Conservation (phyloP, 1,140 invertebrate genomes). For the Psix sp. region DNA sequence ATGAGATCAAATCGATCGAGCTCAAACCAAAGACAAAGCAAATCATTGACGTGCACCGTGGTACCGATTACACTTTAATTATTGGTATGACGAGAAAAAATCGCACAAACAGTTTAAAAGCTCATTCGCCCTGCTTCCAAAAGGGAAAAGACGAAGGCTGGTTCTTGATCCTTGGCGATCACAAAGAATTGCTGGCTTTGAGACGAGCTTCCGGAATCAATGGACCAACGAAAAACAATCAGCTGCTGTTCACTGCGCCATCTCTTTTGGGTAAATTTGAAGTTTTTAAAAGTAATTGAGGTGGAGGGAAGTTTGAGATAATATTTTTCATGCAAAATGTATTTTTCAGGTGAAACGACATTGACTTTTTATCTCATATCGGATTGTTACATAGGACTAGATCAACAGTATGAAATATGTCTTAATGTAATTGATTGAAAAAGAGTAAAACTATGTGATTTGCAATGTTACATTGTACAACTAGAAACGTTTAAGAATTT, state of each 20-base stretch:
- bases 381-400: slow-evolving; percentile 95
- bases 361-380: slow-evolving; percentile 93
- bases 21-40: slow-evolving; percentile 69
- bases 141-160: slow-evolving; percentile 97
- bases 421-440: slow-evolving; percentile 77
- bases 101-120: slow-evolving; percentile 76
- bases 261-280: slow-evolving; percentile 76
- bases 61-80: slow-evolving; percentile 84
- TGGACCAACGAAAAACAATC: slow-evolving; percentile 72
- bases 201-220: slow-evolving; percentile 80
- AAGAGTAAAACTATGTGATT: not conserved
- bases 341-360: slow-evolving; percentile 81
- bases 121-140: slow-evolving; percentile 89
- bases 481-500: not conserved
- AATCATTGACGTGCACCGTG: slow-evolving; percentile 81
- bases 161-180: slow-evolving; percentile 91
- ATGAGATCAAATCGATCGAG: slow-evolving; percentile 72
- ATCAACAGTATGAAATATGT: slow-evolving; percentile 92
- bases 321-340: slow-evolving; percentile 2
- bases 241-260: slow-evolving; percentile 83
- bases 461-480: not conserved
- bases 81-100: slow-evolving; percentile 79
- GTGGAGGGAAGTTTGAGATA: not conserved
- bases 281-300: too few relatives aligned
- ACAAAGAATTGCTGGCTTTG: slow-evolving; percentile 89